Base-by-base conservation (phyloP, 2,888 invertebrate genomes). In the Drosophila neotestacea region DNA sequence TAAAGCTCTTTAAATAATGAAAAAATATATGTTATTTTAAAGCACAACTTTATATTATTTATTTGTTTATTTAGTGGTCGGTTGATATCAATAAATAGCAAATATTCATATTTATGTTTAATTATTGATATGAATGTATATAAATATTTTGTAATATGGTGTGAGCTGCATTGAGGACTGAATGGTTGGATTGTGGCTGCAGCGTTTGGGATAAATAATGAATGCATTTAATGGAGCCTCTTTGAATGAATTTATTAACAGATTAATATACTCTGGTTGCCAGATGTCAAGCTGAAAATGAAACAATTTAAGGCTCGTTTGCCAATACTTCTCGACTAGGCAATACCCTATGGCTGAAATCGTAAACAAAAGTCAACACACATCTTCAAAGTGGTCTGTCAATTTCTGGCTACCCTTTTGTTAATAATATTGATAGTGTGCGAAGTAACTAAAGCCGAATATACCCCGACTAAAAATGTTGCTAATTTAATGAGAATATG, bases 171-270 rank as follows among this genome's bases (percentile, higher is more conserved):
- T 41, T 28, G 34, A 34, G 30, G 6, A 11, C 11, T 7, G 10
- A 4, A 11, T 36, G 27, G n/a, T 46, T 55, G 34, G 16, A 61
- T 51, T 64, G 55, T 6, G 51, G 60, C 47, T 47, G 28, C 16
- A 46, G 34, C 32, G 9, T 36, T 51, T 73, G 44, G 13, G 22
- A 28, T 36, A 44, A 62, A 59, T 59, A 62, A 62, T 77, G 63
- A 72, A 64, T 68, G 72, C 27, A 64, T 52, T 74, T 61, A 78
- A 54, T 46, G 42, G 34, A 42, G 42, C 36, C 38, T 13, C 59
- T 65, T 68, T 65, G 48, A 68, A 68, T 72, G 47, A 28, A 68
- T 65, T 68, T 11, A 38, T n/a, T 64, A 52, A 42, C 22, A 36
- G n/a, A 42, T 62, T 63, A 71, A 77, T 74, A 56, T 13, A 74